Conservation (phyloP, 53 echinoderm and acorn worm species). For the Stichopus horrens region DNA sequence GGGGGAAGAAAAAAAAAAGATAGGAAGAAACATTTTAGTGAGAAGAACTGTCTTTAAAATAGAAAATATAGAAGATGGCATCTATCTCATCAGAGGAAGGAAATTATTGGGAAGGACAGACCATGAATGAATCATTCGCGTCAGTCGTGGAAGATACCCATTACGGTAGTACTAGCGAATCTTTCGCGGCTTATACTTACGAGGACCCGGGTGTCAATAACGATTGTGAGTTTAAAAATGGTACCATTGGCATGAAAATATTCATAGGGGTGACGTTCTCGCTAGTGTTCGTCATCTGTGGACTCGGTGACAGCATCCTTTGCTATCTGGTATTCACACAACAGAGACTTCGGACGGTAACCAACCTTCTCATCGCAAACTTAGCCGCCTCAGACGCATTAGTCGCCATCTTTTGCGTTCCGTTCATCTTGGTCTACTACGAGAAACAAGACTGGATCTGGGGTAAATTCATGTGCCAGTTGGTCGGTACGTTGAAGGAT, state of each 20-base stretch:
- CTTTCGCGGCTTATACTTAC: no score
- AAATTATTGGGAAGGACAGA: no score
- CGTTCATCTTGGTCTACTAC: slow-evolving; percentile 75
- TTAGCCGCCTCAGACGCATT: slow-evolving; percentile 90
- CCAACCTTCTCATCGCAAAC: slow-evolving; percentile 94
- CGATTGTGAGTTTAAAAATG: slow-evolving; percentile 39
- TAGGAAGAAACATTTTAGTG: no score
- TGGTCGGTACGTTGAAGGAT: slow-evolving; percentile 82
- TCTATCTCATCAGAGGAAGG: no score
- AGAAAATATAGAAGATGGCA: no score
- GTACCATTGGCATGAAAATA: slow-evolving; percentile 49
- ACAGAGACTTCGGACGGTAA: slow-evolving; percentile 81
- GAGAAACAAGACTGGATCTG: slow-evolving; percentile 78
- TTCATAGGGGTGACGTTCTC: slow-evolving; percentile 71
- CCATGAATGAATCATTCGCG: no score
- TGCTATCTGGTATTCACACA: slow-evolving; percentile 78
- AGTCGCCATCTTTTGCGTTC: slow-evolving; percentile 84
- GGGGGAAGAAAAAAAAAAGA: no score
- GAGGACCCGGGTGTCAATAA: not conserved
- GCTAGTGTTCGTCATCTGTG: slow-evolving; percentile 78
- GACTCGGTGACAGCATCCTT: slow-evolving; percentile 82
- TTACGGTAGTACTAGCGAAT: no score
- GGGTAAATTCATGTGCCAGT: slow-evolving; percentile 79
- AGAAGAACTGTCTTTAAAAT: no score
- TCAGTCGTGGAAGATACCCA: no score